Base-by-base conservation (phyloP, 2,888 invertebrate species). In the Perizoma flavofasciatum region DNA sequence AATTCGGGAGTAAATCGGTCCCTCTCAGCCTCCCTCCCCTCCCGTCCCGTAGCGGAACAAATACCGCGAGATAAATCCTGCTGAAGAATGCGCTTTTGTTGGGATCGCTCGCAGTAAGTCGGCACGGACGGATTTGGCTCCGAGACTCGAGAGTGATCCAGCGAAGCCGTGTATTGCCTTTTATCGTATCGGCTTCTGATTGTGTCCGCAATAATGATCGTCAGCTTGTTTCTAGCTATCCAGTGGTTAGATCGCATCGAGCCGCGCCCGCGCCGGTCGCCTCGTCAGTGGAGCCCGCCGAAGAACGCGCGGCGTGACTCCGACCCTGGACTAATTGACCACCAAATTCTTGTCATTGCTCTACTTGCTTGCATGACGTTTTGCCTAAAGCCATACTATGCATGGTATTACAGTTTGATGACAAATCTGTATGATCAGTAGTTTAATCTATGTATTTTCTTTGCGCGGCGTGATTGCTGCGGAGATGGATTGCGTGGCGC, bases 41-140 rank as follows among this genome's bases (percentile, higher is more conserved):
- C 56, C 50, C 62, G 35, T 47, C 59, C 59, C 74, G 67, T 57
- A 66, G 68, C 68, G 67, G 73, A 75, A 74, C 77, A 76, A 77
- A 78, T 79, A 75, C 74, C 75, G 75, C 68, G 67, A 78, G 69
- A 83, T 86, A 83, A 83, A 84, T 85, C 77, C 74, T 64, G 73
- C 67, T 66, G 61, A 72, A 78, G 83, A 84, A 83, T 83, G 82
- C 70, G 44, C 44, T 60, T 60, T 60, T 55, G 55, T 55, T 37
- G 45, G 44, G 54, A 64, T 61, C 43, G 41, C 34, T 49, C 50
- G 50, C 11, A n/a, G 8, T 37, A 7, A 22, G 37, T 41, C 45
- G 48, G 46, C 10, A 49, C 33, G 7, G 37, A 58, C 59, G 49
- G 48, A 54, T 49, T 33, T 40, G 55, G 54, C 49, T 37, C 40